Conservation (phyloP, 30 jellyfish, hydroid and myxozoan genomes). For the Clytia hemisphaerica region DNA sequence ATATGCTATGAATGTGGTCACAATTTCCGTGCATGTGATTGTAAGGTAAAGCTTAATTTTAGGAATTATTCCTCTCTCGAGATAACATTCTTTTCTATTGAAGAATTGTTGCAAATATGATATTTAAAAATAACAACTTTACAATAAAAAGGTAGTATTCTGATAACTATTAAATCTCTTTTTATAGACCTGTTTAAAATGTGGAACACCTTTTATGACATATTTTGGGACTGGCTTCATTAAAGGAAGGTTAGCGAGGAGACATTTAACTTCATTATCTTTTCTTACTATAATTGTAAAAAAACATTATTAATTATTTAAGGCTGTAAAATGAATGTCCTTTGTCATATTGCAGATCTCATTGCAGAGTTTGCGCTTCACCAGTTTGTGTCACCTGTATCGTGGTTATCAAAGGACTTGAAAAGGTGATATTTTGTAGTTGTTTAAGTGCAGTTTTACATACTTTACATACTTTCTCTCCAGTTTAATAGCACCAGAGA, state of each 20-base stretch:
- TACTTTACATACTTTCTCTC: too few relatives aligned
- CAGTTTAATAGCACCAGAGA: too few relatives aligned
- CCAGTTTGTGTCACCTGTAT: slow-evolving; percentile 95
- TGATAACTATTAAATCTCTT: background rate
- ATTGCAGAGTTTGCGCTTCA: slow-evolving; percentile 76
- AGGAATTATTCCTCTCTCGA: too few relatives aligned
- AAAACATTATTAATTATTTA: too few relatives aligned
- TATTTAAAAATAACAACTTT: too few relatives aligned
- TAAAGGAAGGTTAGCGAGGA: slow-evolving; percentile 64
- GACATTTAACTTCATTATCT: too few relatives aligned
- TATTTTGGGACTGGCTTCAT: slow-evolving; percentile 60
- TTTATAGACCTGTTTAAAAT: slow-evolving; percentile 69
- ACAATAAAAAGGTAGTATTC: background rate
- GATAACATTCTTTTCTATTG: too few relatives aligned
- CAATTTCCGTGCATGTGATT: slow-evolving; percentile 68
- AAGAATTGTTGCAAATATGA: too few relatives aligned
- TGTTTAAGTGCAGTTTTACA: too few relatives aligned
- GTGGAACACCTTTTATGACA: slow-evolving; percentile 81
- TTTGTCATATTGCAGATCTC: slow-evolving; percentile 63
- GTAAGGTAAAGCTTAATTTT: too few relatives aligned
- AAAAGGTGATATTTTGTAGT: slow-evolving; percentile 42
- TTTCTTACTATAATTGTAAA: too few relatives aligned
- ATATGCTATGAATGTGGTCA: slow-evolving; percentile 52
- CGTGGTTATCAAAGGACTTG: slow-evolving; percentile 50
- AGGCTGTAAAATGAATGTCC: too few relatives aligned